A percentile compares a stretch with the other conserved stretches of the same genome.
Evolutionary conservation across 2,113 vertebrate genomes (phyloP).

Genomic region (Tamias sibiricus): DNA sequence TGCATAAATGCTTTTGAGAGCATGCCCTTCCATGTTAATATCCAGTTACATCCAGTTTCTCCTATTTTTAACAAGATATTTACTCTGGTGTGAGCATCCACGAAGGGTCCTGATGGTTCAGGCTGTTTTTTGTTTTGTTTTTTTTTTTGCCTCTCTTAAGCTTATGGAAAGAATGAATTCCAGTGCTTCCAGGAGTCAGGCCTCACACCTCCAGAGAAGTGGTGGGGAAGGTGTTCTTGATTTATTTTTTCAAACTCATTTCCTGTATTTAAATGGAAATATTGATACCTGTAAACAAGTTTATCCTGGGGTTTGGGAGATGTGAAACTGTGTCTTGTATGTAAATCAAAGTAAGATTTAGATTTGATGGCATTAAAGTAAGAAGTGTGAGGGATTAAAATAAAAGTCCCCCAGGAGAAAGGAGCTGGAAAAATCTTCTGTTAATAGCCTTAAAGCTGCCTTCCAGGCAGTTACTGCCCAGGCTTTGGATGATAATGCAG

Average conservation of each 20-base stretch:
- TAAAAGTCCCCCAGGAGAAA: constrained; percentile 22
- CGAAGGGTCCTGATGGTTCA: background rate
- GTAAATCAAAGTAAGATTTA: constrained; percentile 58
- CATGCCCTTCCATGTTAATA: background rate
- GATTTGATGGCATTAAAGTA: constrained; percentile 7
- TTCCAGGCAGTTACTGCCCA: background rate
- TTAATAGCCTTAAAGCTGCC: background rate
- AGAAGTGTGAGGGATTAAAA: constrained; percentile 49
- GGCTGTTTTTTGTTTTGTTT: constrained; percentile 43
- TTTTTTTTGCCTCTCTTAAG: constrained; percentile 67
- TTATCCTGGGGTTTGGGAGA: constrained; percentile 15
- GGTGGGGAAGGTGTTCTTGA: constrained; percentile 35
- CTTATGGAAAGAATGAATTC: constrained; percentile 67
- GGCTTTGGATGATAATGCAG: background rate
- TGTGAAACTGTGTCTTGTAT: background rate
- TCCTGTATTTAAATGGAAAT: constrained; percentile 65
- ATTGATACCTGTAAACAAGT: constrained; percentile 21
- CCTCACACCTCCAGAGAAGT: constrained; percentile 32
- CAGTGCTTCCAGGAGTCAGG: background rate
- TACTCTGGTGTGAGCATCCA: constrained; percentile 20
- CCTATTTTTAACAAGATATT: constrained; percentile 44
- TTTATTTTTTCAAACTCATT: constrained; percentile 40
- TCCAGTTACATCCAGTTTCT: constrained; percentile 37
- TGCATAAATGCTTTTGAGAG: background rate
- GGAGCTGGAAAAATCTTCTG: background rate